Base-by-base conservation (phyloP, 2,113 vertebrate species). In the Podarcis raffonei region DNA sequence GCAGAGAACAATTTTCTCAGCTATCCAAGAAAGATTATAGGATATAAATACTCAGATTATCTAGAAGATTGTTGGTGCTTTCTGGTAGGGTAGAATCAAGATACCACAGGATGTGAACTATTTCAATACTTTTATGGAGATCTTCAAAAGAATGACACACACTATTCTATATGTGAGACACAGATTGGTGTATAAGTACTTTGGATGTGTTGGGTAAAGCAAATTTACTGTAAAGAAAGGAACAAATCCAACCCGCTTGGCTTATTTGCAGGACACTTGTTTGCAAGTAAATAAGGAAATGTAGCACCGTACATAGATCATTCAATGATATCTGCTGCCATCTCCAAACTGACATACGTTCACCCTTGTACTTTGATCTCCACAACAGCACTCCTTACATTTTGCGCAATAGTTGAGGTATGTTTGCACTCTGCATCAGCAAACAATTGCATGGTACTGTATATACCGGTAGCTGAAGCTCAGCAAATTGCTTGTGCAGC, bases 271-370 rank as follows among this genome's bases (percentile, higher is more conserved):
- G 27, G 37, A 42, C 9, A n/a, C 25, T 75, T 15, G 65, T 37
- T 82, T 77, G 32, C 15, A 42, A 59, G 35, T 83, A 87, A 83
- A 57, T 39, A 79, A 37, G n/a, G 57, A 74, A 69, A 65, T 59
- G 32, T 59, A 65, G 78, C 5, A 87, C 32, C 11, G 25, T 59
- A 32, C 13, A 27, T 42, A 27, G 72, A 72, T 53, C 35, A 42
- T 72, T n/a, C 42, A 74, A 16, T 65, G 37, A 74, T 80, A 90
- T 87, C 86, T 92, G 88, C 87, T 39, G 11, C 25, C 37, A 92
- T 87, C 92, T 93, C 82, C 83, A 92, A 85, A 89, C 89, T 89
- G 42, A 6, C 0, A 80, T 9, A 84, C 89, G 89, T 91, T 35
- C 85, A 57, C 3, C 32, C 42, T 74, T 84, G 12, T 57, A 57